Evolutionary conservation across 1,140 invertebrate species (phyloP).

Genomic region (Drosophila sulfurigaster): DNA sequence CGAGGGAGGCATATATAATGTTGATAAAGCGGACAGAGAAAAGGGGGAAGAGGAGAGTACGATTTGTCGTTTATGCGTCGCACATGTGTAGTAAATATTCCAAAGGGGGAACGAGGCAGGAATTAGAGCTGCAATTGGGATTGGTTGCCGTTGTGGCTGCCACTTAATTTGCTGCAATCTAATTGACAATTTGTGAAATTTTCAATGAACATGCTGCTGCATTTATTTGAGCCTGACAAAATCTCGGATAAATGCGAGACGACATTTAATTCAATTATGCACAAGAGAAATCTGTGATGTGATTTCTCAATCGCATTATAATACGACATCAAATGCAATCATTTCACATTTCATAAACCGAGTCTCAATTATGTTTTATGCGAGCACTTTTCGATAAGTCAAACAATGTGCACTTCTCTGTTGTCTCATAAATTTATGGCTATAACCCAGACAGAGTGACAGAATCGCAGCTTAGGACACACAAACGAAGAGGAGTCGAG

Average conservation of each 20-base stretch:
- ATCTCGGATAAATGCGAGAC: background rate
- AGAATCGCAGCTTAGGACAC: constrained; percentile 70
- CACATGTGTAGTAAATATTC: constrained; percentile 51
- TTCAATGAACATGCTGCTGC: constrained; percentile 34
- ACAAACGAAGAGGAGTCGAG: too few relatives aligned
- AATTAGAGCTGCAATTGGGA: background rate
- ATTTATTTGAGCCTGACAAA: constrained; percentile 28
- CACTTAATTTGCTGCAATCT: constrained; percentile 47
- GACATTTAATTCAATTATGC: background rate
- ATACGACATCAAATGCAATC: constrained; percentile 2
- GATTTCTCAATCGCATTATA: background rate
- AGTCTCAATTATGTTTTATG: constrained; percentile 78
- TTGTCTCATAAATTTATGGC: constrained; percentile 67
- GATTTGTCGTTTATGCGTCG: constrained; percentile 36
- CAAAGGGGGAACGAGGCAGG: constrained; percentile 1
- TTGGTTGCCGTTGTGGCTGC: background rate
- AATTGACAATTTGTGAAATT: constrained; percentile 56
- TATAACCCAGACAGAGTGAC: constrained; percentile 59
- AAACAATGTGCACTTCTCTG: constrained; percentile 42
- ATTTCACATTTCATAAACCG: constrained; percentile 50
- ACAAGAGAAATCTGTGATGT: background rate
- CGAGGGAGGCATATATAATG: constrained; percentile 37
- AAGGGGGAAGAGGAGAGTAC: background rate
- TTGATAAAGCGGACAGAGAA: background rate
- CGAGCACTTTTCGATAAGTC: constrained; percentile 53